Percentiles rank a stretch among this genome's conserved stretches.
Evolutionary conservation across 2,113 vertebrate species (phyloP).

Genomic region (Pseudonaja textilis): DNA sequence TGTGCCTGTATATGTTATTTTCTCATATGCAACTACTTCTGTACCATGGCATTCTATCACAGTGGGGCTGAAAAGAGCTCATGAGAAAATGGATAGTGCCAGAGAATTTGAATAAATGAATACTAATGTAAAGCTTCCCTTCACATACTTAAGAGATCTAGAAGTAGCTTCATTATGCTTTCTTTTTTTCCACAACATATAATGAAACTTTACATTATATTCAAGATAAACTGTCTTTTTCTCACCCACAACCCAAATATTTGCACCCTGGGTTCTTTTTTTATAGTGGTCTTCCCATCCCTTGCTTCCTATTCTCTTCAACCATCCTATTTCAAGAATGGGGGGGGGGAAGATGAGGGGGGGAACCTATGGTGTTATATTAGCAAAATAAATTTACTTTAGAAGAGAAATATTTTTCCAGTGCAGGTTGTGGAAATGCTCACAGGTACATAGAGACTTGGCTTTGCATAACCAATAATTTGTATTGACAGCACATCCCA

Average conservation of each 20-base stretch:
- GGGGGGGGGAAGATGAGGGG: background rate
- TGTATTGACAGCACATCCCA: background rate
- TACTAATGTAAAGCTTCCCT: background rate
- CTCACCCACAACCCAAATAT: background rate
- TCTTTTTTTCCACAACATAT: background rate
- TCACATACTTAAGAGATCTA: background rate
- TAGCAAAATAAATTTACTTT: constrained; percentile 41
- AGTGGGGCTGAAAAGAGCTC: background rate
- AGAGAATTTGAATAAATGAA: background rate
- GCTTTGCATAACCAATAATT: background rate
- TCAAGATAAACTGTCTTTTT: background rate
- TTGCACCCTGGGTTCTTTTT: background rate
- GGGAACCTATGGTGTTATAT: background rate
- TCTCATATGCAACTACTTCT: background rate
- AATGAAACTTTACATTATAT: background rate
- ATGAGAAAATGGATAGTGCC: background rate
- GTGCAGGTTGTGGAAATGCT: background rate
- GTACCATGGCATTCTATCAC: background rate
- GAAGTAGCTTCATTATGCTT: background rate
- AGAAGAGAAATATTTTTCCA: background rate
- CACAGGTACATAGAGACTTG: background rate
- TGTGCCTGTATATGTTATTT: background rate
- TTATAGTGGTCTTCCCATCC: background rate
- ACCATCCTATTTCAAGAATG: background rate
- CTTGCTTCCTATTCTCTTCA: background rate